Evolutionary conservation across 2,113 vertebrate species (phyloP), one percentile per base, ranked within the genome.

Genomic region (Pygoscelis antarcticus): DNA sequence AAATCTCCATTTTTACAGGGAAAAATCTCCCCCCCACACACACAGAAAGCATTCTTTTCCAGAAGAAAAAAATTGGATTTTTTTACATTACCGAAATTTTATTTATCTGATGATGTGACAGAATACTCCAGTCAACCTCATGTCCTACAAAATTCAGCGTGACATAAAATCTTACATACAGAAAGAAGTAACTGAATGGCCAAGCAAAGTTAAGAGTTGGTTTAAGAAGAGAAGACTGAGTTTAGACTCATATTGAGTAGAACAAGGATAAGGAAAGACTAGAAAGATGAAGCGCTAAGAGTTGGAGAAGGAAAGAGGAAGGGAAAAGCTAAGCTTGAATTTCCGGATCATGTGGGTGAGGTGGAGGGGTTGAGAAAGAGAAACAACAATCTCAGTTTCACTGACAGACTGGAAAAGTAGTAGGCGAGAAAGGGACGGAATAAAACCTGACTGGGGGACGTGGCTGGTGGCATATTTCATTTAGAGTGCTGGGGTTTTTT

Each of bases 401-500:
- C 3, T 3, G 51, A 21, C 30, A 55, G 44, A 38, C 23, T 61
- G 60, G 40, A 87, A 81, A 89, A 12, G 2, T 11, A 60, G 5
- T 20, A 46, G 0, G 2, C 1, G 9, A 68, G 68, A 64, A 64
- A 23, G 19, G 16, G 26, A 26, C 0, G 0, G 18, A 27, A 44
- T 38, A 57, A 93, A 77, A 65, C 25, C 13, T 64, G 57, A 3
- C 46, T 26, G 15, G 29, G n/a, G 46, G 17, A 11, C 13, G 12
- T 1, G 8, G 40, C 66, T 34, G 57, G 60, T 13, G 19, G 6
- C 7, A 3, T 27, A 13, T n/a, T 46, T 68, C 3, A 2, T 70
- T 71, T 64, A 19, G 51, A 79, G 17, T 19, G 12, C 21, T 71
- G 49, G 8, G 29, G 2, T 0, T 61, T 65, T 32, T 64, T 64